phyloP scores from a whole-genome alignment of 2,113 vertebrate species.

The Bubalus kerabau region DNA sequence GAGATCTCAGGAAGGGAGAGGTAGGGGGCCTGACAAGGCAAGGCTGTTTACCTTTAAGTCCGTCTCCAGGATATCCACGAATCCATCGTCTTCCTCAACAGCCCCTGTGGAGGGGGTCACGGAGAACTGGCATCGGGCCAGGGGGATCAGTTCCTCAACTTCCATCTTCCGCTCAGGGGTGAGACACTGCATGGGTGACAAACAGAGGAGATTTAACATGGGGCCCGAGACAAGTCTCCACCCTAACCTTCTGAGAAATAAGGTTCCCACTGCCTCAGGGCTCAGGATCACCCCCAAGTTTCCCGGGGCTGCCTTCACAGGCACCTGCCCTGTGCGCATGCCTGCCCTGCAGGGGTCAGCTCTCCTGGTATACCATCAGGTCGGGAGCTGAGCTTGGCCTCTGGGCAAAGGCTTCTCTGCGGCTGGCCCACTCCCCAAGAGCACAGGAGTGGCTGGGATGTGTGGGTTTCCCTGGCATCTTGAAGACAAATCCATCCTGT shows the following conservation, averaged over 20 bases:
- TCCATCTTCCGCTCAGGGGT: constrained; percentile 68
- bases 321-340: not conserved
- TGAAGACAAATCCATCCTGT: constrained; percentile 89
- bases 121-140: constrained; percentile 77
- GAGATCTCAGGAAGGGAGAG: not conserved
- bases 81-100: constrained; percentile 86
- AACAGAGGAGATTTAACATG: not conserved
- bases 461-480: constrained; percentile 84
- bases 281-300: not conserved
- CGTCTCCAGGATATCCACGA: constrained; percentile 87
- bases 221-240: not conserved
- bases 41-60: constrained; percentile 73
- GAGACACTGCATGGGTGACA: constrained; percentile 11
- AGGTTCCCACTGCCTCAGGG: not conserved
- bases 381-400: constrained; percentile 87
- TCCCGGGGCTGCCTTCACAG: not conserved
- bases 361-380: constrained; percentile 82
- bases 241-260: not conserved
- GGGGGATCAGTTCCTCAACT: constrained; percentile 77
- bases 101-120: constrained; percentile 68
- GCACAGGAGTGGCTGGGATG: constrained; percentile 68
- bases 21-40: not conserved
- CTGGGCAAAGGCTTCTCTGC: constrained; percentile 80
- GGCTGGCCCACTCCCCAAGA: constrained; percentile 40
- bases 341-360: not conserved